These are phyloP conservation scores for Auanema sp. DNA, from an alignment of 2,888 invertebrate genomes.

Conservation along the genomic window DNA sequence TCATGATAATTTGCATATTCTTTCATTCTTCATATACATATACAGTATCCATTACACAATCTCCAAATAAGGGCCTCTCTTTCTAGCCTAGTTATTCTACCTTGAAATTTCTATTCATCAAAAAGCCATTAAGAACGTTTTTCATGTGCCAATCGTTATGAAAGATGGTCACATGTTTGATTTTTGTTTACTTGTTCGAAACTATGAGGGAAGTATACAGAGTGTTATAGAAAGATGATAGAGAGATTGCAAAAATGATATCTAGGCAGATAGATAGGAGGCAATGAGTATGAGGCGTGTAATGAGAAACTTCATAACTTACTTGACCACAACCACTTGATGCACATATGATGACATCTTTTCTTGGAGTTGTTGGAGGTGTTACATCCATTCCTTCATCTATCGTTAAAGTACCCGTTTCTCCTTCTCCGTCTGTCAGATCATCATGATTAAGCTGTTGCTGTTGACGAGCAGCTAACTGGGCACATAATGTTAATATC, in stretches of 20 bases:
- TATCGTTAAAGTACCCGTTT: too few species aligned
- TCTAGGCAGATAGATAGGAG: background rate
- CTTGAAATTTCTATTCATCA: too few species aligned
- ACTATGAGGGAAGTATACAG: background rate
- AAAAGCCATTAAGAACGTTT: too few species aligned
- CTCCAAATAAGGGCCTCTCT: too few species aligned
- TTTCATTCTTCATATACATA: too few species aligned
- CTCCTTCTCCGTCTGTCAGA: background rate
- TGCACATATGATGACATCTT: constrained; percentile 10
- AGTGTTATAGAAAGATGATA: constrained; percentile 6
- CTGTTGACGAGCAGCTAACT: constrained; percentile 25
- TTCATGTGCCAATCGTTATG: too few species aligned
- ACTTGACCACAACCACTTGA: constrained; percentile 17
- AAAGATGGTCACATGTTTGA: too few species aligned
- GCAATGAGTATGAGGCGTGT: background rate
- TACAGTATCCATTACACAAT: too few species aligned
- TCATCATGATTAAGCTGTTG: background rate
- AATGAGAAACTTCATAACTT: constrained; percentile 8
- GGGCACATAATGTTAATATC: constrained; percentile 28
- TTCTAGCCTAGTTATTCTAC: too few species aligned
- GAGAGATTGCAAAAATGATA: constrained; percentile 6
- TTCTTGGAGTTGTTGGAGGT: constrained; percentile 16
- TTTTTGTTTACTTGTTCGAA: background rate
- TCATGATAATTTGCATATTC: too few species aligned
- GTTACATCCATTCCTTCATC: constrained; percentile 3